phyloP scores from a whole-genome alignment of 2,113 vertebrate genomes.

The Ictidomys tridecemlineatus region DNA sequence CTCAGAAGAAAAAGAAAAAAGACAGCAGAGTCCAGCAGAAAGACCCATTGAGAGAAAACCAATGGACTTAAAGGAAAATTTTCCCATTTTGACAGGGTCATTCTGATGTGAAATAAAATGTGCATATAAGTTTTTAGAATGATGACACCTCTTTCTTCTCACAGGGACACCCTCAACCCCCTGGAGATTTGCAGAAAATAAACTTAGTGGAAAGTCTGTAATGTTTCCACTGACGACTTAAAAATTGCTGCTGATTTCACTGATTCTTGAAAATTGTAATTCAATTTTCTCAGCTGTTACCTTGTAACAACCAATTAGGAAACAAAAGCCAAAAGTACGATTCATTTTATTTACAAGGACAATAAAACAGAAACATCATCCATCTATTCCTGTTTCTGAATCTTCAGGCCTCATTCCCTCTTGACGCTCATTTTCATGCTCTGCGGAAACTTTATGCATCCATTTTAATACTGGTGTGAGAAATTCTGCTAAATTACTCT shows the following conservation, averaged over 20 bases:
- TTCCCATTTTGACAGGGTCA: not conserved
- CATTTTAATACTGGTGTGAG: slow-evolving; percentile 60
- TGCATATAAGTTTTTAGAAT: not conserved
- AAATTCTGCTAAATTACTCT: slow-evolving; percentile 52
- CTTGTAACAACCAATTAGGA: slow-evolving; percentile 45
- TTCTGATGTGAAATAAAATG: not conserved
- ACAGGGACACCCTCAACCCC: not conserved
- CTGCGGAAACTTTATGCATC: slow-evolving; percentile 27
- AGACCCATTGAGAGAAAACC: not conserved
- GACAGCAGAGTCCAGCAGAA: not conserved
- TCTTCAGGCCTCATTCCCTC: slow-evolving; percentile 33
- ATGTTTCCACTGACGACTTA: not conserved
- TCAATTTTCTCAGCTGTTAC: slow-evolving; percentile 59
- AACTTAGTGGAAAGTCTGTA: not conserved
- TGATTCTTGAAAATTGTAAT: slow-evolving; percentile 53
- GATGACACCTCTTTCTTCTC: not conserved
- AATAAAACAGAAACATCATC: slow-evolving; percentile 66
- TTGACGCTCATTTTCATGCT: slow-evolving; percentile 50
- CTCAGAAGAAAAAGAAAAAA: not conserved
- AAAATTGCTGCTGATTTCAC: slow-evolving; percentile 46
- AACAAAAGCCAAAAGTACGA: slow-evolving; percentile 57
- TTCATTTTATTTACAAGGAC: slow-evolving; percentile 66
- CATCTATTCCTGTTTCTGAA: slow-evolving; percentile 66
- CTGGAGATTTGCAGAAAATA: not conserved
- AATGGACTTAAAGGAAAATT: not conserved